phyloP scores from a whole-genome alignment of 2,888 invertebrate species.

The Drepana falcataria region DNA sequence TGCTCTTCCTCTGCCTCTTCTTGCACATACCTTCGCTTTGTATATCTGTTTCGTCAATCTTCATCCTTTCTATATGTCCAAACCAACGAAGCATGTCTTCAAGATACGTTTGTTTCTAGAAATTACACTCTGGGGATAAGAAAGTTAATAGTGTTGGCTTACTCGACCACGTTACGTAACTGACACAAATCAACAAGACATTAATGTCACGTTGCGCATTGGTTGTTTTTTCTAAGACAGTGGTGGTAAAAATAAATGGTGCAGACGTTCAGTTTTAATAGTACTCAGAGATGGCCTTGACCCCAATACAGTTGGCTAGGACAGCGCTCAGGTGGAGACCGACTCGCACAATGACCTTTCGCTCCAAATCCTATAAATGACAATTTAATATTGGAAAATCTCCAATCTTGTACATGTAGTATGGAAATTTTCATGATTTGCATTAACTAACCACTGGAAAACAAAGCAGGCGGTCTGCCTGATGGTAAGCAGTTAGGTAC shows the following conservation, averaged over 20 bases:
- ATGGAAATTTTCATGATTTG: too few species aligned
- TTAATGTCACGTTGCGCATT: slow-evolving; percentile 4
- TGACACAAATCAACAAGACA: slow-evolving; percentile 7
- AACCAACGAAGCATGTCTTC: neutral
- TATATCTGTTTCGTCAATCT: too few species aligned
- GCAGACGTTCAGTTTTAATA: slow-evolving; percentile 47
- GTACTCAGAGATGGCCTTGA: slow-evolving; percentile 65
- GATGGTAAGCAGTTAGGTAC: too few species aligned
- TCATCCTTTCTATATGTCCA: too few species aligned
- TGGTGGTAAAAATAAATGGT: slow-evolving; percentile 26
- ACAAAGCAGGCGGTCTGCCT: too few species aligned
- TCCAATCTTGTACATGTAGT: too few species aligned
- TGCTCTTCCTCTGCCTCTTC: too few species aligned
- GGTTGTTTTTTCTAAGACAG: slow-evolving; percentile 15
- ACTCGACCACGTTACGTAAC: slow-evolving; percentile 5
- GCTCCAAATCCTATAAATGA: slow-evolving; percentile 31
- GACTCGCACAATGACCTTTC: slow-evolving; percentile 45
- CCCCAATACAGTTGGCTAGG: slow-evolving; percentile 60
- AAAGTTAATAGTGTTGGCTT: neutral
- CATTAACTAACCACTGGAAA: too few species aligned
- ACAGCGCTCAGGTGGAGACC: slow-evolving; percentile 42
- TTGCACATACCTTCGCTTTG: too few species aligned
- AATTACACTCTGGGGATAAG: neutral
- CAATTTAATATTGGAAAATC: neutral
- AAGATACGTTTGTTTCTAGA: too few species aligned